These are phyloP conservation scores for Centruroides sculpturatus DNA, from an alignment of 1,140 invertebrate species.

Conservation along the genomic window DNA sequence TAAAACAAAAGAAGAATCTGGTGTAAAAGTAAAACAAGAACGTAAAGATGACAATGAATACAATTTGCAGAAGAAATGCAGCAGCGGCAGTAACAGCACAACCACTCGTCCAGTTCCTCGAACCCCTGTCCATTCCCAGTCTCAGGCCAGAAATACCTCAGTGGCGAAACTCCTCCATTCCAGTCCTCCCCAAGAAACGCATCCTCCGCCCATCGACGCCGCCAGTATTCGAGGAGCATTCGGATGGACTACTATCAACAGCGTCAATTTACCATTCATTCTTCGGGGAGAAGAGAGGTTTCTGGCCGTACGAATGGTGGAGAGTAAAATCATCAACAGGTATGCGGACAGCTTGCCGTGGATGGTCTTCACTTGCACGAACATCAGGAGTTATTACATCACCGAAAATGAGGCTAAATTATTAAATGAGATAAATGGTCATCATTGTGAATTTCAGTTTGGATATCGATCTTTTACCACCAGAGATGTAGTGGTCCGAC, in stretches of 20 bases:
- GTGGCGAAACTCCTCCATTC: too few relatives aligned
- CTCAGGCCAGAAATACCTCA: too few relatives aligned
- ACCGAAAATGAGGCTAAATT: constrained; percentile 76
- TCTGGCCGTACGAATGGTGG: constrained; percentile 79
- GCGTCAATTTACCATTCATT: constrained; percentile 73
- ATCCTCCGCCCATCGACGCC: constrained; percentile 41
- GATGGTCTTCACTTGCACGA: constrained; percentile 47
- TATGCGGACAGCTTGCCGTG: constrained; percentile 24
- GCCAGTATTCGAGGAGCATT: constrained; percentile 70
- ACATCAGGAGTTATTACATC: constrained; percentile 83
- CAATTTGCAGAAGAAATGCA: neutral
- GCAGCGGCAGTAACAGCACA: too few relatives aligned
- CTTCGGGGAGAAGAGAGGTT: constrained; percentile 67
- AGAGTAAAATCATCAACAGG: constrained; percentile 56
- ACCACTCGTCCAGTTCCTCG: too few relatives aligned
- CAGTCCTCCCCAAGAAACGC: too few relatives aligned
- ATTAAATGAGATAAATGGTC: constrained; percentile 82
- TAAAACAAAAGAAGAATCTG: too few relatives aligned
- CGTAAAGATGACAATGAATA: neutral
- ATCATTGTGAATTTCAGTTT: constrained; percentile 80
- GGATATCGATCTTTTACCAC: constrained; percentile 74
- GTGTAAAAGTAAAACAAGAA: neutral
- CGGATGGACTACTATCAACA: constrained; percentile 73
- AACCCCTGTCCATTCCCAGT: too few relatives aligned
- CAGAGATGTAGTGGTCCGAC: constrained; percentile 73